Conservation (phyloP, 2,113 vertebrate genomes). For the Burhinus oedicnemus region DNA sequence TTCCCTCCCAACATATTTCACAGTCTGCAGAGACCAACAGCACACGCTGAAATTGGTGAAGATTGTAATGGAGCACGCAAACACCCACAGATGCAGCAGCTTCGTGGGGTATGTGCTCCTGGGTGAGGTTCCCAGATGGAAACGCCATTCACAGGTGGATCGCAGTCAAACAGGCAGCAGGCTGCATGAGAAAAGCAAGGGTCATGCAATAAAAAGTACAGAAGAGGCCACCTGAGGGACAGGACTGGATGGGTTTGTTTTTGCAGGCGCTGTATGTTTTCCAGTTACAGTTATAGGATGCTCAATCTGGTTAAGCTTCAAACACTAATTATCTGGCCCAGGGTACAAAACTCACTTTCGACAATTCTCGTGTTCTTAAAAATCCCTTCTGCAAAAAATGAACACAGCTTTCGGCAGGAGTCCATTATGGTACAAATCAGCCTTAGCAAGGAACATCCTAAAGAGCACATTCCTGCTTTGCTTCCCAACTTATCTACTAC, state of each 20-base stretch:
- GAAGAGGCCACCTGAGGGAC: neutral
- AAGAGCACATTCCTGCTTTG: neutral
- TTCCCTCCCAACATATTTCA: neutral
- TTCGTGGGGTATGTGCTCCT: rapidly evolving
- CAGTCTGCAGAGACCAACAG: neutral
- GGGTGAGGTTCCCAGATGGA: neutral
- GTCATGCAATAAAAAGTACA: neutral
- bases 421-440: neutral
- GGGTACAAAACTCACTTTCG: neutral
- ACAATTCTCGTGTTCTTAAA: neutral
- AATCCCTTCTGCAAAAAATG: neutral
- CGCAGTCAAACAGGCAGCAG: neutral
- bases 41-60: neutral
- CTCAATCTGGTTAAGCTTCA: neutral
- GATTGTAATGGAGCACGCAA: rapidly evolving
- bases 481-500: neutral
- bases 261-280: neutral
- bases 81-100: neutral
- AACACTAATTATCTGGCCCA: neutral
- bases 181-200: neutral
- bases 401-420: neutral
- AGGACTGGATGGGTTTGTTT: neutral
- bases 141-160: neutral
- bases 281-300: neutral
- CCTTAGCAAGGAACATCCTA: neutral